Conservation (phyloP, 2,113 vertebrate species). For the Psilopogon haemacephalus region DNA sequence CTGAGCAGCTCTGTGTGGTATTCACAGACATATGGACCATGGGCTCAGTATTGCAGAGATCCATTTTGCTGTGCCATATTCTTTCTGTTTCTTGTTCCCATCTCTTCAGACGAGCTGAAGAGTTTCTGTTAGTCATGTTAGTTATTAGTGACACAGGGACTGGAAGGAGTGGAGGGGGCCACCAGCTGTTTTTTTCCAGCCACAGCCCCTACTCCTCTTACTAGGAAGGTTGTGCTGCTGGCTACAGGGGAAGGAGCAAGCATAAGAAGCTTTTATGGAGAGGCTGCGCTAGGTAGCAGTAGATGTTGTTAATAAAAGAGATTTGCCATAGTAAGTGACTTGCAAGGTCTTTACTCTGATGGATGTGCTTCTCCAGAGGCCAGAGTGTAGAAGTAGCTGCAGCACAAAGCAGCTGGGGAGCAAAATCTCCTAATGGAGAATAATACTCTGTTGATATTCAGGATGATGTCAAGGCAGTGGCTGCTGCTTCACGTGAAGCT, state of each 20-base stretch:
- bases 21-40: background rate
- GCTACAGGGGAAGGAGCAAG: background rate
- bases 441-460: fast-evolving
- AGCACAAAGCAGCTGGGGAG: background rate
- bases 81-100: background rate
- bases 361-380: background rate
- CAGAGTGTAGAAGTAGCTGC: background rate
- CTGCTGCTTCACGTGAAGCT: background rate
- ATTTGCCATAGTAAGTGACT: background rate
- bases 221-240: background rate
- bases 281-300: background rate
- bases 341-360: background rate
- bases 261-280: background rate
- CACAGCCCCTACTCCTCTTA: background rate
- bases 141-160: background rate
- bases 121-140: fast-evolving
- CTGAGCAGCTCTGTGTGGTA: fast-evolving
- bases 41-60: background rate
- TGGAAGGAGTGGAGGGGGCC: background rate
- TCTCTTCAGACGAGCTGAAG: background rate
- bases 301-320: background rate
- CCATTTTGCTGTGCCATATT: fast-evolving
- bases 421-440: background rate
- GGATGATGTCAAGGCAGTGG: background rate
- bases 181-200: background rate